These are phyloP conservation scores for Heliconius eleuchia DNA, from an alignment of 1,140 invertebrate genomes.

Conservation along the genomic window DNA sequence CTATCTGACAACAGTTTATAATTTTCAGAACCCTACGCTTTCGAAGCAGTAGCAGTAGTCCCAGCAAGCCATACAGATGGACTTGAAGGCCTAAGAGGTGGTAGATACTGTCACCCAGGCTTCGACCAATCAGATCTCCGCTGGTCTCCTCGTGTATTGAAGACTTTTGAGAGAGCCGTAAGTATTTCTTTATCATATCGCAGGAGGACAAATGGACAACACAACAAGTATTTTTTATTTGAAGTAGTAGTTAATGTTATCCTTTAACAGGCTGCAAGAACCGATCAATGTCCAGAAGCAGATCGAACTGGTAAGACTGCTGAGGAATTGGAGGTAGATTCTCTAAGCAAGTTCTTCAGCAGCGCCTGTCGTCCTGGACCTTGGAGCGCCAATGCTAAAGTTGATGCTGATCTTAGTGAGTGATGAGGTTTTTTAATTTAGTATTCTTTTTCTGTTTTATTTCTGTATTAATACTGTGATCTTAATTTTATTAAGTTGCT, in stretches of 20 bases:
- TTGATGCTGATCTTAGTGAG: constrained; percentile 84
- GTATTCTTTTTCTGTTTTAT: background rate
- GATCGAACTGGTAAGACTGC: constrained; percentile 57
- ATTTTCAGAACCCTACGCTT: constrained; percentile 80
- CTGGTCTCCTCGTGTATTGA: constrained; percentile 83
- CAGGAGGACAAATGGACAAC: no score
- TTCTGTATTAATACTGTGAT: background rate
- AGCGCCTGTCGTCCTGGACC: constrained; percentile 85
- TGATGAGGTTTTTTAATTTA: constrained; percentile 24
- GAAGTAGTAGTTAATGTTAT: background rate
- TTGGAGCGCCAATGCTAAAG: constrained; percentile 81
- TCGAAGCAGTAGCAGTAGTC: constrained; percentile 83
- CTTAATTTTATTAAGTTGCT: no score
- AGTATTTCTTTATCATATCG: constrained; percentile 26
- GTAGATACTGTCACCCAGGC: constrained; percentile 85
- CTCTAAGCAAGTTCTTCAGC: constrained; percentile 82
- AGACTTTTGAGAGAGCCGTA: constrained; percentile 81
- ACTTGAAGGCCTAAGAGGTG: constrained; percentile 72
- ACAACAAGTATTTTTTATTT: no score
- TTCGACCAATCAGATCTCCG: constrained; percentile 78
- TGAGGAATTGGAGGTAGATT: constrained; percentile 82
- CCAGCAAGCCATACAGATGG: constrained; percentile 61
- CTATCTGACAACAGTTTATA: background rate
- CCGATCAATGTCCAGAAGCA: constrained; percentile 57
- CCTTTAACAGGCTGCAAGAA: constrained; percentile 52